phyloP scores from a whole-genome alignment of 2,888 invertebrate species.

The Orthosia incerta region DNA sequence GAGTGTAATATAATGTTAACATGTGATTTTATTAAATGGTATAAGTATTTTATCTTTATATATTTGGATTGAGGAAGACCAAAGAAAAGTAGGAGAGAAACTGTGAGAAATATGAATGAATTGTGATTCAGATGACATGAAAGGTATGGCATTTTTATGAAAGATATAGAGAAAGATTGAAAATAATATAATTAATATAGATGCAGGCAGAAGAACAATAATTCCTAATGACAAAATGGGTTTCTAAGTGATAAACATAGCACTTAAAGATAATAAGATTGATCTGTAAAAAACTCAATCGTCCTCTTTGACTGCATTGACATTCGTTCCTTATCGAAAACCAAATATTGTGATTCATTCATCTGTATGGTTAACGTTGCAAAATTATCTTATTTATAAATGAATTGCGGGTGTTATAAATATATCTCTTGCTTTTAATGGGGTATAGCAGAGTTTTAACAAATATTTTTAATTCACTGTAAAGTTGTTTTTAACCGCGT shows the following conservation, averaged over 20 bases:
- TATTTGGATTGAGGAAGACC: not conserved
- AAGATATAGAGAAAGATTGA: not conserved
- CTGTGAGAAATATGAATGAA: too few species aligned
- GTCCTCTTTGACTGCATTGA: constrained; percentile 55
- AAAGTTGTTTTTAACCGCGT: not conserved
- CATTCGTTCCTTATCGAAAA: constrained; percentile 54
- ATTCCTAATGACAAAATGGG: too few species aligned
- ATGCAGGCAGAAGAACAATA: too few species aligned
- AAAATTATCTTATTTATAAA: constrained; percentile 24
- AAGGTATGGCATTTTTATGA: too few species aligned
- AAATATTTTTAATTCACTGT: not conserved
- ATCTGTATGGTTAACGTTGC: constrained; percentile 14
- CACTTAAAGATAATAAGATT: not conserved
- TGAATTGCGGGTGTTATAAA: constrained; percentile 4
- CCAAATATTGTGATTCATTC: constrained; percentile 53
- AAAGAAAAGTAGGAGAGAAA: not conserved
- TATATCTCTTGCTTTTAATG: constrained; percentile 5
- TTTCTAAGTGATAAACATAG: not conserved
- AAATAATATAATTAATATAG: too few species aligned
- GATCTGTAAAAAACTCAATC: constrained; percentile 14
- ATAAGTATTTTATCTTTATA: not conserved
- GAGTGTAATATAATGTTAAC: too few species aligned
- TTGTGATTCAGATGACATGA: too few species aligned
- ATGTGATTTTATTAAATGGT: too few species aligned
- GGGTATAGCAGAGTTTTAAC: constrained; percentile 1